A percentile compares a stretch with the other conserved stretches of the same genome.
Conservation (phyloP, 2,888 invertebrate genomes). For the Eupsilia transversa region DNA sequence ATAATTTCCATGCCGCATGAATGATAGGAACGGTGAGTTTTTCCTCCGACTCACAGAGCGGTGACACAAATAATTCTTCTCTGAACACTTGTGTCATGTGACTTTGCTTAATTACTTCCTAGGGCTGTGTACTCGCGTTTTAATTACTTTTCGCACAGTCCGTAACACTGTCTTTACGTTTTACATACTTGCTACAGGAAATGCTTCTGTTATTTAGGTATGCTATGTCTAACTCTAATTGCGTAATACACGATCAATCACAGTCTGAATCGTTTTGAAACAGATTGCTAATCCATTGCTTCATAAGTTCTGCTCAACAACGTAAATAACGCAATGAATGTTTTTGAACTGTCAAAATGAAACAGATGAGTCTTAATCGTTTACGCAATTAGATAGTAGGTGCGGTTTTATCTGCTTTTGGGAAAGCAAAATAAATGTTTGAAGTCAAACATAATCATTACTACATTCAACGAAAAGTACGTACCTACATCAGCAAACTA, state of each 20-base stretch:
- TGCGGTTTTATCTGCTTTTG: background rate
- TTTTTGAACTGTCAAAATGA: no score
- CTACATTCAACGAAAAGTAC: background rate
- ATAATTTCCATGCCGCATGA: slow-evolving; percentile 37
- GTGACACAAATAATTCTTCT: slow-evolving; percentile 48
- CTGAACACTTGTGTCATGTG: slow-evolving; percentile 25
- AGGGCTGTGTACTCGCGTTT: slow-evolving; percentile 26
- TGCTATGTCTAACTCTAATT: background rate
- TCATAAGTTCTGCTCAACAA: no score
- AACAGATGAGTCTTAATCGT: no score
- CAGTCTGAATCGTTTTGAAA: no score
- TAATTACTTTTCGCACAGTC: slow-evolving; percentile 29
- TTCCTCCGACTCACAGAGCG: slow-evolving; percentile 22
- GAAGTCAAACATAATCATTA: background rate
- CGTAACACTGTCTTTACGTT: background rate
- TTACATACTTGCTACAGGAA: background rate
- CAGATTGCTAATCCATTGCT: no score
- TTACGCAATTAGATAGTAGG: no score
- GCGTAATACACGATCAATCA: no score
- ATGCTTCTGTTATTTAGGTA: slow-evolving; percentile 2
- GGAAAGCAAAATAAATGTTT: background rate
- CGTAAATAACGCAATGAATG: no score
- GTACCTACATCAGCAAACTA: slow-evolving; percentile 4
- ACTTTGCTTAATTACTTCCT: slow-evolving; percentile 54
- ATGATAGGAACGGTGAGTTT: slow-evolving; percentile 32